Percentiles rank a stretch among this genome's conserved stretches.
phyloP scores from a whole-genome alignment of 2,113 vertebrate species.

The Pionites leucogaster region DNA sequence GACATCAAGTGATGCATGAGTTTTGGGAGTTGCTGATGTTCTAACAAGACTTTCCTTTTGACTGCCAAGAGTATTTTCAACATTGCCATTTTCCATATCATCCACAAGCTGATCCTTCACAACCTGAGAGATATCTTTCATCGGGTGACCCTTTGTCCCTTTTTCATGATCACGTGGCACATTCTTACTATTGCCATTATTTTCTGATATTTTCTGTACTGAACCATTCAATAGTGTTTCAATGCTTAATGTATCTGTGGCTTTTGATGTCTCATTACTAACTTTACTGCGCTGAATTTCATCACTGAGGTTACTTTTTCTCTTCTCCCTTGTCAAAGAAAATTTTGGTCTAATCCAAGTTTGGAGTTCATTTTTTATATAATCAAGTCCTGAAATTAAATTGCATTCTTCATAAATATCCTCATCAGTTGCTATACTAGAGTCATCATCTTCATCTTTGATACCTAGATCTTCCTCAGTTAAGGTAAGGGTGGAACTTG shows the following conservation, averaged over 20 bases:
- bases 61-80: slow-evolving; percentile 78
- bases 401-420: slow-evolving; percentile 87
- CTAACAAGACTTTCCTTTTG: slow-evolving; percentile 71
- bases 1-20: slow-evolving; percentile 68
- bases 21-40: slow-evolving; percentile 44
- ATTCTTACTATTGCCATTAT: slow-evolving; percentile 77
- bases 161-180: slow-evolving; percentile 17
- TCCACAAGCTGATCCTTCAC: slow-evolving; percentile 84
- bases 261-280: slow-evolving; percentile 60
- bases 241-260: slow-evolving; percentile 70
- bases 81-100: slow-evolving; percentile 95
- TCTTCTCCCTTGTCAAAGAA: slow-evolving; percentile 80
- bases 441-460: slow-evolving; percentile 86
- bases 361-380: slow-evolving; percentile 91
- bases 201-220: slow-evolving; percentile 75
- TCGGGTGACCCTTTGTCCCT: slow-evolving; percentile 55
- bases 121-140: slow-evolving; percentile 60
- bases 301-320: slow-evolving; percentile 79
- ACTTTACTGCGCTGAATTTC: slow-evolving; percentile 81
- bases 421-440: slow-evolving; percentile 88
- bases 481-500: slow-evolving; percentile 95
- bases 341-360: slow-evolving; percentile 87
- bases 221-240: slow-evolving; percentile 78
- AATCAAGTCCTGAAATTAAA: slow-evolving; percentile 87
- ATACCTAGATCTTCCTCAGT: slow-evolving; percentile 94